Base-by-base conservation (phyloP, 1,140 invertebrate genomes). In the Mamestra configurata region DNA sequence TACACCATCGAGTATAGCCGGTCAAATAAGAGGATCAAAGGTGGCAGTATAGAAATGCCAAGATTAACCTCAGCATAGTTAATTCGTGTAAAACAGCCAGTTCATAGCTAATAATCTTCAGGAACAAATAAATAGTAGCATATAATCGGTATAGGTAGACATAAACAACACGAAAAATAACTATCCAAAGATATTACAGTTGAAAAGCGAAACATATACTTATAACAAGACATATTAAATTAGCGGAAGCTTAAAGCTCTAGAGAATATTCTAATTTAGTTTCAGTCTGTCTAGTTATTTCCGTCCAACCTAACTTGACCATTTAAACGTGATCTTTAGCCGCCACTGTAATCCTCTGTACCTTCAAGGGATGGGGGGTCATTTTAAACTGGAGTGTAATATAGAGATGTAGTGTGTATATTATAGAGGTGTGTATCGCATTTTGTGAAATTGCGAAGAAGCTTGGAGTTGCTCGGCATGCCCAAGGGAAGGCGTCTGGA, bases 381-480 rank as follows among this genome's bases (percentile, higher is more conserved):
- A 86, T 75, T 84, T 86, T 87, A 85, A 78, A 61, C 77, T 92
- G 90, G 91, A 84, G 53, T n/a, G 49, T 72, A 64, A 78, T 81
- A 71, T 80, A 70, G 77, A 83, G 84, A 83, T 88, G 81, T 84
- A 80, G 64, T 84, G 84, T 68, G 82, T 89, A 86, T 80, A 84
- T 83, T 81, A 84, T 82, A 79, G 85, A 82, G 80, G 84, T 84
- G 73, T 87, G 83, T 90, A 83, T 86, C 77, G 86, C 82, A 84
- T 90, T 93, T 92, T 92, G 92, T 92, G 90, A 92, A 93, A 92
- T 93, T 93, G 93, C 92, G 86, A 92, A 90, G 88, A 90, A 88
- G 87, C 86, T 86, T 79, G 27, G 80, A 81, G 55, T 66, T 73
- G 84, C 72, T 68, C 81, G 64, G 20, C 79, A 80, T 80, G 83